Evolutionary conservation across 2,797 vertebrate species (phyloP).

Genomic region (Semaprochilodus insignis): DNA sequence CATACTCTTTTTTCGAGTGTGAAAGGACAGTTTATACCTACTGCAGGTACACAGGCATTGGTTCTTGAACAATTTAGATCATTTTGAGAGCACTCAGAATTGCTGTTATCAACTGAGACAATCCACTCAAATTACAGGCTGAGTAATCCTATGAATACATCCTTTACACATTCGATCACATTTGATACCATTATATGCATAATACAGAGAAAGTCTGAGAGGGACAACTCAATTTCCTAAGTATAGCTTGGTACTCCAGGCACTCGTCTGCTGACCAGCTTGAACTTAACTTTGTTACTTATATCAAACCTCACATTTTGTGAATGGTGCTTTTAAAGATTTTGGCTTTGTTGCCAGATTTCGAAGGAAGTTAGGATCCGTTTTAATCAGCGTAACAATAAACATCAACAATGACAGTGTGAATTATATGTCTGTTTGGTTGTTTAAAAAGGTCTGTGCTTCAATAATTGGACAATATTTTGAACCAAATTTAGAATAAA

Average conservation of each 20-base stretch:
- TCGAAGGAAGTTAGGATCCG: no score
- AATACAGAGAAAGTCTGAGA: neutral
- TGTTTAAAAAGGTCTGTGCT: no score
- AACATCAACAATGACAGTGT: no score
- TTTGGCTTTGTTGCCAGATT: no score
- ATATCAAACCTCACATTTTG: neutral
- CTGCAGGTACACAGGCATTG: neutral
- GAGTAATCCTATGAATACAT: neutral
- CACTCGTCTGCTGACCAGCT: neutral
- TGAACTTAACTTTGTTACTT: neutral
- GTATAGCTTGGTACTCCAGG: neutral
- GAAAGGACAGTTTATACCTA: constrained; percentile 26
- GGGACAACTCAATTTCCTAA: neutral
- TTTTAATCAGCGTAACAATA: no score
- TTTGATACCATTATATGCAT: neutral
- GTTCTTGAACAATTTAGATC: neutral
- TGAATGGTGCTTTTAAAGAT: no score
- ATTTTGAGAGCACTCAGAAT: constrained; percentile 2
- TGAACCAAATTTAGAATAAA: no score
- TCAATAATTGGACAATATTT: no score
- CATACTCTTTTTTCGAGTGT: constrained; percentile 38
- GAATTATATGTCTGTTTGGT: no score
- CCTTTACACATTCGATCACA: neutral
- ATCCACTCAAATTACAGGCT: neutral
- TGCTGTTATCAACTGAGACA: neutral